phyloP scores from a whole-genome alignment of 2,797 vertebrate genomes.

The Thamnophis elegans region DNA sequence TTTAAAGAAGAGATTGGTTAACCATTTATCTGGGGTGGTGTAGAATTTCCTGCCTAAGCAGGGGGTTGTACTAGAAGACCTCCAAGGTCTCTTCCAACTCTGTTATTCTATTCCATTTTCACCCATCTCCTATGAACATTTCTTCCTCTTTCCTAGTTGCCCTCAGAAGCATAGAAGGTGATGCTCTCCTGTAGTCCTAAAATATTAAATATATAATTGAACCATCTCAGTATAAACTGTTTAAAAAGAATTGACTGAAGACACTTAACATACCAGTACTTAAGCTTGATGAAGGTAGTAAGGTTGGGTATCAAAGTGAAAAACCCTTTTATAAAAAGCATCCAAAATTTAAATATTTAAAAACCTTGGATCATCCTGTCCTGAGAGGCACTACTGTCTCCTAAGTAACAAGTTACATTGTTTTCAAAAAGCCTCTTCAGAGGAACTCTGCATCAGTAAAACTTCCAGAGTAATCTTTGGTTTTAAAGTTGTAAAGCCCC shows the following conservation, averaged over 20 bases:
- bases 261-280: conserved; percentile 50
- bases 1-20: too few relatives aligned
- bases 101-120: too few relatives aligned
- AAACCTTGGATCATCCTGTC: conserved; percentile 51
- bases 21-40: too few relatives aligned
- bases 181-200: conserved; percentile 67
- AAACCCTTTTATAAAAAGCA: conserved; percentile 52
- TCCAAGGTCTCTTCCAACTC: too few relatives aligned
- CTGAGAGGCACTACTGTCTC: conserved; percentile 34
- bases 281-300: conserved; percentile 46
- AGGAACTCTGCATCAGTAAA: conserved; percentile 52
- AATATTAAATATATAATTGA: conserved; percentile 77
- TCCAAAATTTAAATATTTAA: conserved; percentile 53
- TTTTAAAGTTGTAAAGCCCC: conserved; percentile 52
- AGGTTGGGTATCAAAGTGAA: conserved; percentile 44
- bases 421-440: conserved; percentile 23
- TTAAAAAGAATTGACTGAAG: conserved; percentile 65
- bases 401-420: conserved; percentile 35
- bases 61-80: too few relatives aligned
- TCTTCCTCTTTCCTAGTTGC: conserved; percentile 17
- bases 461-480: conserved; percentile 54
- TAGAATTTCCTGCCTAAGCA: too few relatives aligned
- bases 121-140: background rate
- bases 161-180: conserved; percentile 46
- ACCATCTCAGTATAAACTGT: conserved; percentile 66